Conservation (phyloP, 2,888 invertebrate species). For the Acanthopleura granulata region DNA sequence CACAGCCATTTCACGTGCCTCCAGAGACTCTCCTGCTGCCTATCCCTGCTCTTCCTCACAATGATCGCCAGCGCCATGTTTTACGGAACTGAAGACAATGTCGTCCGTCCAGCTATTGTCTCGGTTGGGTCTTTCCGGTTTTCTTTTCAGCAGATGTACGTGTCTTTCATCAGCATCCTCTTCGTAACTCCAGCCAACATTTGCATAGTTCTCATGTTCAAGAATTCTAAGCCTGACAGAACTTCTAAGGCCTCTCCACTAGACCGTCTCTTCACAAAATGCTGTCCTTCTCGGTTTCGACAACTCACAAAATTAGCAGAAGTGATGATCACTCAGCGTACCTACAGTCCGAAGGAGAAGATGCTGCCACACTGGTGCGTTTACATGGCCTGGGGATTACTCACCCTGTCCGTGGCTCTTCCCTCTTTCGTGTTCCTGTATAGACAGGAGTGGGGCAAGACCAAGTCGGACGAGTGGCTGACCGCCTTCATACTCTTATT, state of each 20-base stretch:
- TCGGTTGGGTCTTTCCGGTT: slow-evolving; percentile 57
- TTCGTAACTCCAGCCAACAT: slow-evolving; percentile 62
- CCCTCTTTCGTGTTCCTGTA: slow-evolving; percentile 69
- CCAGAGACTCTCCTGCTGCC: slow-evolving; percentile 57
- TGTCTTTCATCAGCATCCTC: slow-evolving; percentile 45
- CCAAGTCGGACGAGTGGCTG: slow-evolving; percentile 70
- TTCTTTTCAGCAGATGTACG: slow-evolving; percentile 40
- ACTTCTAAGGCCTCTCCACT: not conserved
- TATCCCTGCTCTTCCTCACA: slow-evolving; percentile 62
- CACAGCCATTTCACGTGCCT: slow-evolving; percentile 64
- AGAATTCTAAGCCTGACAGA: slow-evolving; percentile 35
- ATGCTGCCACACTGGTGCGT: slow-evolving; percentile 31
- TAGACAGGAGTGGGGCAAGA: slow-evolving; percentile 70
- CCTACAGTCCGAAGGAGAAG: slow-evolving; percentile 16
- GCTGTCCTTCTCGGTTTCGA: not conserved
- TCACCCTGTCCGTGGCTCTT: slow-evolving; percentile 48
- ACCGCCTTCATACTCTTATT: slow-evolving; percentile 67
- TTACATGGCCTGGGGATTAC: slow-evolving; percentile 65
- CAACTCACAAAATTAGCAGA: not conserved
- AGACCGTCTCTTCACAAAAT: not conserved
- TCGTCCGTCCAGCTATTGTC: slow-evolving; percentile 28
- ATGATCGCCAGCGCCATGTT: slow-evolving; percentile 69
- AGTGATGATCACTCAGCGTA: not conserved
- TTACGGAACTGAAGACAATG: slow-evolving; percentile 38
- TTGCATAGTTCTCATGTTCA: slow-evolving; percentile 53